Conservation (phyloP, 2,113 vertebrate genomes). For the Castor canadensis region DNA sequence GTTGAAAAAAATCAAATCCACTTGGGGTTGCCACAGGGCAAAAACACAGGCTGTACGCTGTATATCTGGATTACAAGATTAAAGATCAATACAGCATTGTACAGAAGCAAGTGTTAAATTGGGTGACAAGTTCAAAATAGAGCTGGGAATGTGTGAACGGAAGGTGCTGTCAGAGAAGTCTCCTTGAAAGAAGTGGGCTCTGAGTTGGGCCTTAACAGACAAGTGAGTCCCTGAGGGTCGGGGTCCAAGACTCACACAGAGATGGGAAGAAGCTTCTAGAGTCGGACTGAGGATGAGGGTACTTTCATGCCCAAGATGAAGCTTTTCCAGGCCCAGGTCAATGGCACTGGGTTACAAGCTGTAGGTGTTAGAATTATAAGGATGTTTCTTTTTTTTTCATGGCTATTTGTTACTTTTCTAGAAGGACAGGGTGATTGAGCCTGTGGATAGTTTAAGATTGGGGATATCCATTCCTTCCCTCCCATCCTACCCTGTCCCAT, state of each 20-base stretch:
- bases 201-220: neutral
- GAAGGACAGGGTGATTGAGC: neutral
- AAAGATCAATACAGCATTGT: neutral
- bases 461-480: neutral
- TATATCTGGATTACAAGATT: neutral
- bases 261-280: neutral
- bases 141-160: neutral
- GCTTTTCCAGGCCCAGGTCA: neutral
- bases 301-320: rapidly evolving
- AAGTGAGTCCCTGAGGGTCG: neutral
- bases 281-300: neutral
- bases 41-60: neutral
- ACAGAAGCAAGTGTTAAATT: neutral
- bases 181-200: neutral
- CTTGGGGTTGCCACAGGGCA: neutral
- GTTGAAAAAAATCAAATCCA: neutral
- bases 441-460: neutral
- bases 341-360: rapidly evolving
- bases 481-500: neutral
- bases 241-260: neutral
- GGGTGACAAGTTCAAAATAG: neutral
- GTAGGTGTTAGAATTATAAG: neutral
- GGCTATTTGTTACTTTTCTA: neutral
- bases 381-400: neutral
- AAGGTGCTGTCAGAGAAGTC: neutral